phyloP scores from a whole-genome alignment of 2,797 vertebrate genomes.

The Garrulus glandarius region DNA sequence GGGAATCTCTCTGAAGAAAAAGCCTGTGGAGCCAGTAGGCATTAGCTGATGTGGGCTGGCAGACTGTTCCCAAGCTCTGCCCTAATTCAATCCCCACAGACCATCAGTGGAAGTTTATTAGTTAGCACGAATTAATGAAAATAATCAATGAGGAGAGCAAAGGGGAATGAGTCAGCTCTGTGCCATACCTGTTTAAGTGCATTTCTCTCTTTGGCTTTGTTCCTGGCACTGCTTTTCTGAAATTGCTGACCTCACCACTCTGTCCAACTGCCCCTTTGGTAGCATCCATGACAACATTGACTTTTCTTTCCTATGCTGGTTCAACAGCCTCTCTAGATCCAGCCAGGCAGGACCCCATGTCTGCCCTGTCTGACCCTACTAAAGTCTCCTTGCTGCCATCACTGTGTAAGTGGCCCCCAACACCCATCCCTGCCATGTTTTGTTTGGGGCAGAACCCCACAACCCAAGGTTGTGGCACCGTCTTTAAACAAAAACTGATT shows the following conservation, averaged over 20 bases:
- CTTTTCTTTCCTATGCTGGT: neutral
- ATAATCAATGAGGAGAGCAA: neutral
- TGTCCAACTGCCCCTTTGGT: neutral
- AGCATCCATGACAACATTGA: neutral
- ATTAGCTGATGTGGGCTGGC: neutral
- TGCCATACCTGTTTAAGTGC: neutral
- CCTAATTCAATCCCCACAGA: neutral
- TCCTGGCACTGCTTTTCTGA: neutral
- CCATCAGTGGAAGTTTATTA: neutral
- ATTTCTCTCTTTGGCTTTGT: neutral
- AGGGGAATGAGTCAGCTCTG: neutral
- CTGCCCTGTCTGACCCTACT: neutral
- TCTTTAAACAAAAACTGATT: neutral
- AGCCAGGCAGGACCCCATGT: neutral
- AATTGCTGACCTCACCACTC: neutral
- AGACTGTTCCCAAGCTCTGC: neutral
- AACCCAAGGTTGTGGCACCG: accelerated
- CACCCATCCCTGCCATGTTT: neutral
- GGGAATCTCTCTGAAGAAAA: neutral
- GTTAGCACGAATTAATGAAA: neutral
- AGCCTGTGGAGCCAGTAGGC: neutral
- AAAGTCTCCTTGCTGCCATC: neutral
- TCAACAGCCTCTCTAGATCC: neutral
- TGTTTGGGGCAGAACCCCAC: neutral
- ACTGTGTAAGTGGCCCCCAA: accelerated